Percentiles rank a stretch among this genome's conserved stretches.
phyloP scores from a whole-genome alignment of 2,113 vertebrate genomes.

The Phaethon lepturus region DNA sequence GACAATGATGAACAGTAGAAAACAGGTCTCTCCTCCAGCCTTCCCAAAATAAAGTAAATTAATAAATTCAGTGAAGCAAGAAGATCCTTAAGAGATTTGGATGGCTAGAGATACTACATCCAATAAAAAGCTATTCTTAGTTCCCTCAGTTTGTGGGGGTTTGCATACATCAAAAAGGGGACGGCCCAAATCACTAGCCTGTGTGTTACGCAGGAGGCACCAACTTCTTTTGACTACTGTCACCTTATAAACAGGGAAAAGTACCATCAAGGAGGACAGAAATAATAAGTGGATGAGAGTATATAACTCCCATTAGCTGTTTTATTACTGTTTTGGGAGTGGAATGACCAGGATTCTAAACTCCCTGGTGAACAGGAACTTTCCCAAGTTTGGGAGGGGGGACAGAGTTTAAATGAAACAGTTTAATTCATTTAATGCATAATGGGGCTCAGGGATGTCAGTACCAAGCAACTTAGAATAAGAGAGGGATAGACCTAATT shows the following conservation, averaged over 20 bases:
- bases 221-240: neutral
- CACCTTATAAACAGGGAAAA: neutral
- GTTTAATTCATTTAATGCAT: neutral
- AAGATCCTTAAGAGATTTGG: neutral
- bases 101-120: neutral
- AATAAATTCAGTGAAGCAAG: neutral
- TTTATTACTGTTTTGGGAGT: neutral
- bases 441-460: neutral
- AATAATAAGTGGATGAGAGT: neutral
- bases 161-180: neutral
- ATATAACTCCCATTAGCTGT: neutral
- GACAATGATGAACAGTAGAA: neutral
- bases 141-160: neutral
- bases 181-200: neutral
- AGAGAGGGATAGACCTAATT: neutral
- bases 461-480: neutral
- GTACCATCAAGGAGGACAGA: neutral
- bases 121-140: neutral
- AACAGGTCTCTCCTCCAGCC: neutral
- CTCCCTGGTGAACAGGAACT: neutral
- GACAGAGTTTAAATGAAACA: neutral
- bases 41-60: neutral
- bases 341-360: neutral
- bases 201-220: neutral
- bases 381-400: neutral